phyloP scores from a whole-genome alignment of 2,888 invertebrate species.

The Ochropleura leucogaster region DNA sequence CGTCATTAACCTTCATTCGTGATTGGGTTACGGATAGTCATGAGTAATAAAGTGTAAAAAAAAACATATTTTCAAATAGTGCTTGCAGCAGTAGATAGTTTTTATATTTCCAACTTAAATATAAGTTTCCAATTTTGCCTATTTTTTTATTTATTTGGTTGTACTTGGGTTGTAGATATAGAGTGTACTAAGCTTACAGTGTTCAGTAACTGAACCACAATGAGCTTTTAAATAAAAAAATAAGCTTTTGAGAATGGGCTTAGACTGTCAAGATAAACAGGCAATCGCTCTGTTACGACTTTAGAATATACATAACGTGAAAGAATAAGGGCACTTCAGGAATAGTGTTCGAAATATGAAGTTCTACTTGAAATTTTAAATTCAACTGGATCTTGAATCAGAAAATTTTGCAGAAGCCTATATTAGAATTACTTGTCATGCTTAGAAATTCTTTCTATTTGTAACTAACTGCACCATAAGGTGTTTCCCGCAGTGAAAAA shows the following conservation, averaged over 20 bases:
- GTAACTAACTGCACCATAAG: background rate
- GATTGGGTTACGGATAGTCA: background rate
- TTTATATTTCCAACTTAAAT: background rate
- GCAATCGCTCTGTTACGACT: constrained; percentile 17
- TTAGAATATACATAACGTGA: constrained; percentile 9
- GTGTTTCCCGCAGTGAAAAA: too few species aligned
- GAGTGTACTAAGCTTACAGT: constrained; percentile 24
- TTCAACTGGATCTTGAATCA: background rate
- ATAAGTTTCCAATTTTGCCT: background rate
- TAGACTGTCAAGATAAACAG: constrained; percentile 45
- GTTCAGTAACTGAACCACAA: constrained; percentile 22
- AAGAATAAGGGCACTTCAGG: constrained; percentile 21
- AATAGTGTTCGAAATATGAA: background rate
- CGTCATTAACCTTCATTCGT: constrained; percentile 35
- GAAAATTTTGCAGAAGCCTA: background rate
- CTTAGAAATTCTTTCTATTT: background rate
- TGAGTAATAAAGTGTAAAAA: background rate
- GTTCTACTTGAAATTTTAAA: background rate
- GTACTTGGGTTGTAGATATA: constrained; percentile 17
- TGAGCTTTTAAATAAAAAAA: constrained; percentile 32
- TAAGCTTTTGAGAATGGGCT: constrained; percentile 18
- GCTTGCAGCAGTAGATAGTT: too few species aligned
- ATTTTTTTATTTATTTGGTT: background rate
- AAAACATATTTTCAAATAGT: background rate
- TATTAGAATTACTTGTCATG: background rate